Percentiles rank a stretch among this genome's conserved stretches.
Evolutionary conservation across 2,113 vertebrate genomes (phyloP).

Genomic region (Cyanocitta stelleri): DNA sequence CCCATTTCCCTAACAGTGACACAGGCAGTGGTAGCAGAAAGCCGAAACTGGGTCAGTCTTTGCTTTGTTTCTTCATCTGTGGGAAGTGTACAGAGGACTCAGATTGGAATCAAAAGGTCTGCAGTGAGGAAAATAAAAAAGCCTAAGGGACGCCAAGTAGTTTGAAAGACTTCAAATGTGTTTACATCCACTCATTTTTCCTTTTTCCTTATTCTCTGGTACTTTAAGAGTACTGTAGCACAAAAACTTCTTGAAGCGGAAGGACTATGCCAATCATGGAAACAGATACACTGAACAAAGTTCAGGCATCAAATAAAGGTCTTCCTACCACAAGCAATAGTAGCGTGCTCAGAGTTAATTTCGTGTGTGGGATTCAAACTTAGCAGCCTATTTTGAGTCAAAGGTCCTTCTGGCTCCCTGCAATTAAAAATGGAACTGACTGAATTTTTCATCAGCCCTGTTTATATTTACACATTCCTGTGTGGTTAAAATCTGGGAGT

Average conservation of each 20-base stretch:
- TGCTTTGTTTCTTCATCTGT: not conserved
- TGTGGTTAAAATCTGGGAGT: not conserved
- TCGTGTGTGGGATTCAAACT: not conserved
- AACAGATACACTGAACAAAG: not conserved
- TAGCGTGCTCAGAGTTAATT: not conserved
- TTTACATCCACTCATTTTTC: not conserved
- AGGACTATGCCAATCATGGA: not conserved
- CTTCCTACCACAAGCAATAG: not conserved
- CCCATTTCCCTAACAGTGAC: not conserved
- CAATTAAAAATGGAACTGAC: not conserved
- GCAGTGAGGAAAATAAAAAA: not conserved
- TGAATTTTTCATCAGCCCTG: not conserved
- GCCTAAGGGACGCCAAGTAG: not conserved
- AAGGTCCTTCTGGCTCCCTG: not conserved
- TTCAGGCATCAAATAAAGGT: not conserved
- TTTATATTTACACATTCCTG: constrained; percentile 8
- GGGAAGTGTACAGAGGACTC: not conserved
- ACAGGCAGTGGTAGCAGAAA: fast-evolving
- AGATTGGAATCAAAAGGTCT: not conserved
- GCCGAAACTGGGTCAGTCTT: not conserved
- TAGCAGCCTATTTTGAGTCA: not conserved
- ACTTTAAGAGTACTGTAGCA: not conserved
- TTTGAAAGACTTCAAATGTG: not conserved
- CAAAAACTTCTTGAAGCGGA: not conserved
- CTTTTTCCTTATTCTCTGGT: not conserved